Base-by-base conservation (phyloP, 2,888 invertebrate genomes). In the Pantelozetes paolii region DNA sequence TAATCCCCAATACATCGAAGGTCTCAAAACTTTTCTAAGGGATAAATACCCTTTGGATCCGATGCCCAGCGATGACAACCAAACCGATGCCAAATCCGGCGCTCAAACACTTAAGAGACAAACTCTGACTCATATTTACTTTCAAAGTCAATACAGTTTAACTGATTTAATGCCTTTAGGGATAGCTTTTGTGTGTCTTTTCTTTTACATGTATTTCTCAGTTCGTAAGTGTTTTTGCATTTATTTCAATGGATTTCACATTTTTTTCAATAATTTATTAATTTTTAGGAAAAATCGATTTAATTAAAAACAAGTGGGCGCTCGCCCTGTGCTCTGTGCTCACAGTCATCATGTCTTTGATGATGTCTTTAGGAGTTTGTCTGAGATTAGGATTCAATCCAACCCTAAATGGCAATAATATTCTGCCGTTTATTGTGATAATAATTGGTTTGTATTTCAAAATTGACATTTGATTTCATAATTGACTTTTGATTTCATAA, bases 351-450 rank as follows among this genome's bases (percentile, higher is more conserved):
- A 82, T 91, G 2, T 95, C 95, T 70, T 85, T 98, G 13, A 88
- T 90, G 45, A 96, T 97, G 91, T 94, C 96, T 0, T 88, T 95
- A 81, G 86, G 86, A 42, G 80, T 85, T 28, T 84, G 84, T 77
- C 78, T 81, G 20, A 79, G 82, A 79, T 79, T 82, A 73, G 82
- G 82, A 28, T 75, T 83, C 62, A 81, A 79, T 71, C 81, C 82
- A 42, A 79, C 80, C 77, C 28, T 79, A 78, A 72, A 78, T 76
- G 78, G 82, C 79, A 92, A 93, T 81, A 94, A 94, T 82, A 83
- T 96, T 32, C 96, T 95, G 81, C 98, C 98, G 0, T 98, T 98
- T 83, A 84, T 99, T 76, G 93, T 96, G 0, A 90, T 97, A 76
- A 88, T 98, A 59, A 91, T 99, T 72, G 97, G 97, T 75, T 85